phyloP scores from a whole-genome alignment of 1,140 invertebrate species.

The Piezodorus guildinii region DNA sequence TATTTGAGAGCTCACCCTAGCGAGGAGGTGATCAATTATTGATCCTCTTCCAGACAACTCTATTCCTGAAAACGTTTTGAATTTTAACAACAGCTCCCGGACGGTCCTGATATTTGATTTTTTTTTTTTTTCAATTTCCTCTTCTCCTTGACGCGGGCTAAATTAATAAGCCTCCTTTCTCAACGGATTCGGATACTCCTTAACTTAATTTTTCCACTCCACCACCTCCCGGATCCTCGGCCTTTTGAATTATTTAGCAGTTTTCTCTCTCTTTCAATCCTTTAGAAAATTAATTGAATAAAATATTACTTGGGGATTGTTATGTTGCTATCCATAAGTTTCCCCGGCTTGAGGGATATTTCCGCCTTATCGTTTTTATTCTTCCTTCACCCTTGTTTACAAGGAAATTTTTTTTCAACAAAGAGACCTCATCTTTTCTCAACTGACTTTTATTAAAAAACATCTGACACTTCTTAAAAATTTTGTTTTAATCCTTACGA shows the following conservation, averaged over 20 bases:
- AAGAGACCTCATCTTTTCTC: too few species aligned
- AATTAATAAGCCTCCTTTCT: neutral
- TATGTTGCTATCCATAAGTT: neutral
- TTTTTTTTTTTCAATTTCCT: neutral
- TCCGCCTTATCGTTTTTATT: too few species aligned
- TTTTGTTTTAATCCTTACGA: too few species aligned
- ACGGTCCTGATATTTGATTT: slow-evolving; percentile 1
- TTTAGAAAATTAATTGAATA: slow-evolving; percentile 2
- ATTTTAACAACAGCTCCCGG: neutral
- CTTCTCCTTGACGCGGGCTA: neutral
- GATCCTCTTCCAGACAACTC: too few species aligned
- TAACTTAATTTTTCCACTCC: neutral
- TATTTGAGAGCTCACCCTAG: too few species aligned
- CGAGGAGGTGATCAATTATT: too few species aligned
- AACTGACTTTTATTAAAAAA: too few species aligned
- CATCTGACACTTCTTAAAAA: too few species aligned
- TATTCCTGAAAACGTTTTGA: neutral
- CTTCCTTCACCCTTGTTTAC: too few species aligned
- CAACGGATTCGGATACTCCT: neutral
- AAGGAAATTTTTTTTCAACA: too few species aligned
- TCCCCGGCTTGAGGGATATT: neutral
- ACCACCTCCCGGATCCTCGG: neutral
- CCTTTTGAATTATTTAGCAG: slow-evolving; percentile 1
- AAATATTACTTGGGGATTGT: neutral
- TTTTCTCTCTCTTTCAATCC: neutral